Evolutionary conservation across 2,797 vertebrate genomes (phyloP), one percentile per base, ranked within the genome.

Genomic region (Cossypha heuglini): DNA sequence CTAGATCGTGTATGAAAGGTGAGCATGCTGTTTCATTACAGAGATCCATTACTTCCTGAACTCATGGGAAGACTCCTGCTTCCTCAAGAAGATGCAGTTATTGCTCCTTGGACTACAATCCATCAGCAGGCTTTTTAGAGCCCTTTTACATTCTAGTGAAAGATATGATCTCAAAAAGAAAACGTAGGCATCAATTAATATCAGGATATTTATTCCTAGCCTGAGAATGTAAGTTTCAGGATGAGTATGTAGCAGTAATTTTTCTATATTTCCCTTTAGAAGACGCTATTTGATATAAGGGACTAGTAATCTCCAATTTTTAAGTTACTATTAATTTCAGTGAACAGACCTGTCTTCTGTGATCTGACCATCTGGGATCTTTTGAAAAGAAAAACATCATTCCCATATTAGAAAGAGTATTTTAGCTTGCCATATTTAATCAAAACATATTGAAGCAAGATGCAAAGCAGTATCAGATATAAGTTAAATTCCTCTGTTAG

Each of bases 381-480:
- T 92, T 94, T 88, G 29, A 48, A 69, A 93, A 88, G 51, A 68
- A 78, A 88, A 94, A 72, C 37, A 43, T 86, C 24, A 69, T 92
- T 80, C 46, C 58, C 59, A 14, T 90, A 68, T 94, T 86, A 86
- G 58, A 76, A 93, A 73, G 72, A 83, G 26, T 95, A 94, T 84
- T 93, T 92, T 61, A 75, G 38, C 54, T 92, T 96, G 91, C 84
- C 78, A 8, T 72, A 68, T 93, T 94, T 89, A 88, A 91, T 87
- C 14, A 3, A 64, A 87, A 93, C 31, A 49, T 69, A 51, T 19
- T 95, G 91, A 86, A 94, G 89, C 28, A 92, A 93, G 91, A 86
- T 88, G 62, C 57, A 84, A 92, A 91, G 37, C 38, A 55, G 64
- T 54, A 61, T 73, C 33, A 33, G 77, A 88, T 67, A 81, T 91